Percentiles rank a stretch among this genome's conserved stretches.
Evolutionary conservation across 92 coral and sea anemone genomes (phyloP).

Genomic region (Meandrina meandrites): DNA sequence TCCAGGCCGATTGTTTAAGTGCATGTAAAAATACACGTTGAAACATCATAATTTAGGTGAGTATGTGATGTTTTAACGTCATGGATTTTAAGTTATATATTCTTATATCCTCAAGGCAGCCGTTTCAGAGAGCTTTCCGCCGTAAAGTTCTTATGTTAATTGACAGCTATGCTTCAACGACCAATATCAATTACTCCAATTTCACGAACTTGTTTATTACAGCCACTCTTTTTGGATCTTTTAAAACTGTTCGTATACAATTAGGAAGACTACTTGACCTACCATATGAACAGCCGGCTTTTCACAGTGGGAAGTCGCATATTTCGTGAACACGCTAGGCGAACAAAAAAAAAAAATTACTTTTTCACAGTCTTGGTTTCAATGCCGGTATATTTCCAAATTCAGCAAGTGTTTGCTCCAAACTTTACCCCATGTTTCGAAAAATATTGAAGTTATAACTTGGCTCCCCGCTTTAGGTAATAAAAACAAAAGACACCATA

Average conservation of each 20-base stretch:
- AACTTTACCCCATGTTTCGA: background rate
- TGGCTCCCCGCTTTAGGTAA: background rate
- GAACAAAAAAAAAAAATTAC: too few species aligned
- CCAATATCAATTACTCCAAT: background rate
- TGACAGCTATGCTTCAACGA: background rate
- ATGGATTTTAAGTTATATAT: background rate
- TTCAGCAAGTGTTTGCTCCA: background rate
- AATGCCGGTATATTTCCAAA: too few species aligned
- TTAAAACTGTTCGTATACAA: background rate
- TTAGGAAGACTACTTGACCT: background rate
- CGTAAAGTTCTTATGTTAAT: background rate
- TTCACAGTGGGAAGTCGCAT: background rate
- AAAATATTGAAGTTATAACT: background rate
- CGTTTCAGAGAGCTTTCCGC: background rate
- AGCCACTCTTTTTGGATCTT: background rate
- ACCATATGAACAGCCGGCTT: background rate
- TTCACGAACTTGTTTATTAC: background rate
- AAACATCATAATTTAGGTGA: background rate
- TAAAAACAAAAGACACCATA: background rate
- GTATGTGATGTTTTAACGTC: background rate
- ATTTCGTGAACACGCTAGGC: background rate
- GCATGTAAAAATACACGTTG: too few species aligned
- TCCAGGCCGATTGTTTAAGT: too few species aligned
- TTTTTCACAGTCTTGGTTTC: too few species aligned
- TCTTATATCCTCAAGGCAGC: background rate